Conservation (phyloP, 2,113 vertebrate genomes). For the Galbula dea region DNA sequence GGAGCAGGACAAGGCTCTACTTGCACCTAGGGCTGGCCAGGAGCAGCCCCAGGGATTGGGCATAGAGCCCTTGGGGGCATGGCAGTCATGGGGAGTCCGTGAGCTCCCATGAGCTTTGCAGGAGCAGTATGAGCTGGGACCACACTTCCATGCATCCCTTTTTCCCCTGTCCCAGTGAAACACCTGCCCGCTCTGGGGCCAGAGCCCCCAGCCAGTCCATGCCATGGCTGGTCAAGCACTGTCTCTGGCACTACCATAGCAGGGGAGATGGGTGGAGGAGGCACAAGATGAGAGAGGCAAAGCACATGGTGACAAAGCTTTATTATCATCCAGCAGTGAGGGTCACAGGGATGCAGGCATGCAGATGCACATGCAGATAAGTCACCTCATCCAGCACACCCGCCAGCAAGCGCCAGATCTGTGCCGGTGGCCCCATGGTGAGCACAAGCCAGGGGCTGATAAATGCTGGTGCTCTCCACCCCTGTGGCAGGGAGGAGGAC, state of each 20-base stretch:
- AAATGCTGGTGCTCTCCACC: neutral
- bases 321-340: slow-evolving; percentile 34
- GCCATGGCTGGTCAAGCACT: accelerated
- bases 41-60: neutral
- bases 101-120: neutral
- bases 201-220: neutral
- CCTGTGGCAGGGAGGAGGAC: neutral
- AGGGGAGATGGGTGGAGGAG: neutral
- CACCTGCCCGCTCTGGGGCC: accelerated
- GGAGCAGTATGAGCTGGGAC: accelerated
- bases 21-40: accelerated
- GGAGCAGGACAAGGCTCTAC: neutral
- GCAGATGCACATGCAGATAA: slow-evolving; percentile 31
- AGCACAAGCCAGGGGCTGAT: neutral
- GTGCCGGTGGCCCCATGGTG: neutral
- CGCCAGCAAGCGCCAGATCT: neutral
- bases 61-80: accelerated
- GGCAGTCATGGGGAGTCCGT: accelerated
- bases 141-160: accelerated
- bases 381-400: neutral
- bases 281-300: neutral
- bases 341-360: neutral
- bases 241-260: accelerated
- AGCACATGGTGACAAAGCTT: slow-evolving; percentile 23
- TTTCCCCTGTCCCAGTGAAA: neutral